Evolutionary conservation across 2,888 invertebrate genomes (phyloP), one percentile per base, ranked within the genome.

Genomic region (Vannuccia rotundouncinata): DNA sequence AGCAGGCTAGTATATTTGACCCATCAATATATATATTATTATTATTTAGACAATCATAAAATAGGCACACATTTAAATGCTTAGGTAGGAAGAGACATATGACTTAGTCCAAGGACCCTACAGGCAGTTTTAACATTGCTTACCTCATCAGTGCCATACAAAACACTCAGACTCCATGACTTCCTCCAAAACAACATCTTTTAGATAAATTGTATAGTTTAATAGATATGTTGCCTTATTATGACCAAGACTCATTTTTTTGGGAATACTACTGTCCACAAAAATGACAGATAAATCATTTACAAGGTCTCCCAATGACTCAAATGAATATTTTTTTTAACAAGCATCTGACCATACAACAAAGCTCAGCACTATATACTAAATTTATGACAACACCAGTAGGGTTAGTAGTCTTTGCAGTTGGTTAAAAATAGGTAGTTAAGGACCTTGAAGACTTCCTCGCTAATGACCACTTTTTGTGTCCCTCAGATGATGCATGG

Each of bases 231-330:
- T 66, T 66, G 66, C 66, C 66, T 66, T 66, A 66, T 66, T 2
- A 66, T 5, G 66, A 66, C 66, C 66, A 66, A 66, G 45, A 66
- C 66, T 22, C 10, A n/a, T 66, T 66, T 66, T 66, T 66, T 66
- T 5, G 66, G 13, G 25, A 66, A 66, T n/a, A 66, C 66, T 66
- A 66, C 66, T 66, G 66, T 22, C 66, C 66, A 66, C 66, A 66
- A 66, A 66, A 66, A 66, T 22, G 25, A 22, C 66, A 66, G 66
- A 66, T 27, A 66, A 66, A 66, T 66, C 25, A 13, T 66, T 66
- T 66, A 66, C 66, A 66, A 66, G 66, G 66, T 22, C 66, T 66
- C 66, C 66, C 66, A 66, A 66, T 66, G 66, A 66, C 66, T 22
- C 66, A 66, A 66, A 45, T 13, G 17, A 45, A 17, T 13, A 45